Conservation (phyloP, 2,113 vertebrate species). For the Colinus virginianus region DNA sequence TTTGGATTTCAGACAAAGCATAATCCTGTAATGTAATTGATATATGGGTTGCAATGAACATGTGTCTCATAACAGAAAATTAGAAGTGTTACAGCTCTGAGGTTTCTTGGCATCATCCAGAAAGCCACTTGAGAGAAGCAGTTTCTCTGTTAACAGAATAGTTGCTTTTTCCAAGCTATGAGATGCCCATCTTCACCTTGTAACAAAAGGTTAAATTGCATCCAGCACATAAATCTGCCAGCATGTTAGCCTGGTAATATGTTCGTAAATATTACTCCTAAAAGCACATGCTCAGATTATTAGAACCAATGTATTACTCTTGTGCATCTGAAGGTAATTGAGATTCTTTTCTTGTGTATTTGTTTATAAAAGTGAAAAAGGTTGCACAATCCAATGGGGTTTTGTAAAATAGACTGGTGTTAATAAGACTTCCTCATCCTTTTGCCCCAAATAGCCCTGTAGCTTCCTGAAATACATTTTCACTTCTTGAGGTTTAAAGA, state of each 20-base stretch:
- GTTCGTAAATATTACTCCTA: neutral
- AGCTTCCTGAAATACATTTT: slow-evolving; percentile 5
- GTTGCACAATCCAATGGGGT: neutral
- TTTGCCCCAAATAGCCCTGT: neutral
- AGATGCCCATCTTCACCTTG: neutral
- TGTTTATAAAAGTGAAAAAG: neutral
- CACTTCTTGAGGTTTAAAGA: neutral
- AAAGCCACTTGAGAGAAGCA: neutral
- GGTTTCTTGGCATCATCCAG: neutral
- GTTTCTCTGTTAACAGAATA: neutral
- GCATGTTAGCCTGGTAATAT: neutral
- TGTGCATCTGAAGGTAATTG: slow-evolving; percentile 2
- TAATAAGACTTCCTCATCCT: neutral
- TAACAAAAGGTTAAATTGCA: neutral
- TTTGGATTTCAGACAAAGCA: neutral
- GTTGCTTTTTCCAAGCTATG: neutral
- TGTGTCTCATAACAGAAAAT: neutral
- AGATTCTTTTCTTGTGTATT: neutral
- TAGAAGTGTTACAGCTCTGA: neutral
- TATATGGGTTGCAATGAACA: neutral
- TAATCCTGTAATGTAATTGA: neutral
- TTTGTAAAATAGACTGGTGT: neutral
- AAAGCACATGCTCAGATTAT: neutral
- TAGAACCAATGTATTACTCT: neutral
- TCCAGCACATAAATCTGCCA: neutral